These are phyloP conservation scores for Gallinago jamesoni DNA, from an alignment of 2,113 vertebrate genomes.

Conservation along the genomic window DNA sequence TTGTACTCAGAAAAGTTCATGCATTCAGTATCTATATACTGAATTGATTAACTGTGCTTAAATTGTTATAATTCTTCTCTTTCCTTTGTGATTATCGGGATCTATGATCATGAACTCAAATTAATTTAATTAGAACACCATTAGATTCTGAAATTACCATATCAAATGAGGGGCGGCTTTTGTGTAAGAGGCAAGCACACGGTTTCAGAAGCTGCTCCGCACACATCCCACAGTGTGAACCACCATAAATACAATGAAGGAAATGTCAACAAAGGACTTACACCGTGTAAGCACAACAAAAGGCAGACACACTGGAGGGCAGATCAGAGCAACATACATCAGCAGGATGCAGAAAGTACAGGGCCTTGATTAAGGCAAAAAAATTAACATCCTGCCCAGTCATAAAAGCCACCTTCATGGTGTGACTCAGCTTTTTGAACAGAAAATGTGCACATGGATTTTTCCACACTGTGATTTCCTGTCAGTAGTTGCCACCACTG, in stretches of 20 bases:
- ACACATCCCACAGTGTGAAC: neutral
- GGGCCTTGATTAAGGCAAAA: neutral
- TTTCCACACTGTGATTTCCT: neutral
- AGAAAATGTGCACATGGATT: neutral
- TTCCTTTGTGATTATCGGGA: constrained; percentile 16
- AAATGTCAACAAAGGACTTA: neutral
- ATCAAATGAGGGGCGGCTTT: constrained; percentile 44
- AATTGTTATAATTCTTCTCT: constrained; percentile 17
- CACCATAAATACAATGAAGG: neutral
- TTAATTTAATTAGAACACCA: constrained; percentile 64
- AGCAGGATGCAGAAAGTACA: neutral
- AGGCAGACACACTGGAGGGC: neutral
- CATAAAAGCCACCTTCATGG: neutral
- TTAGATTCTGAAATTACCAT: constrained; percentile 63
- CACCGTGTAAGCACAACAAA: neutral
- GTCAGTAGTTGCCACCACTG: neutral
- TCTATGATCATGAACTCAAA: constrained; percentile 59
- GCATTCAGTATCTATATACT: neutral
- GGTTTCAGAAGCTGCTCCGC: constrained; percentile 38
- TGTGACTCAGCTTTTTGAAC: neutral
- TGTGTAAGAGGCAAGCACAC: neutral
- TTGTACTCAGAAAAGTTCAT: neutral
- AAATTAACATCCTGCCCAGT: neutral
- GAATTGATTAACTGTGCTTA: constrained; percentile 41
- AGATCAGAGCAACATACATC: neutral